Base-by-base conservation (phyloP, 2,113 vertebrate species). In the Mionectes macconnelli region DNA sequence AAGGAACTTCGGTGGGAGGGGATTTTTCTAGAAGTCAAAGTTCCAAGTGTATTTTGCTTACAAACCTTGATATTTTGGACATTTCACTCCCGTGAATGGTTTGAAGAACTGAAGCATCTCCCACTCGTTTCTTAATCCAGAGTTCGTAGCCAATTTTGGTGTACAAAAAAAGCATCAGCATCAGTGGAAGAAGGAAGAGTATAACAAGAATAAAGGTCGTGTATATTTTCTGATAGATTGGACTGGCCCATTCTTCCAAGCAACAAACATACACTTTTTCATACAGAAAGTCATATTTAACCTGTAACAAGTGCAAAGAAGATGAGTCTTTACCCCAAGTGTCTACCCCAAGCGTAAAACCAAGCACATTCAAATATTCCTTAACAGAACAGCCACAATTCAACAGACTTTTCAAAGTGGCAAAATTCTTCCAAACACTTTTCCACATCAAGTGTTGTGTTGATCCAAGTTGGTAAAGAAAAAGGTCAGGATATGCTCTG, bases 101-200 rank as follows among this genome's bases (percentile, higher is more conserved):
- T 72, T 83, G 96, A 75, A 98, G 97, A 94, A 97, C 96, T 1
- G 98, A 98, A 78, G 97, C 85, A 8, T 98, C 98, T 40, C 98
- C 98, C 16, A 98, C 97, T 93, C 97, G 93, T 90, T 97, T 98
- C 95, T 98, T 98, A 83, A 98, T 95, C 98, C 98, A 98, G n/a
- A 98, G 97, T 42, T 98, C 97, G 44, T 97, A 98, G 47, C 95
- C 95, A 24, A 98, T 97, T 84, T 97, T 98, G 63, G 96, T 95
- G 72, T 98, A 98, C n/a, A 98, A 84, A 27, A 93, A 60, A 15
- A 98, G 96, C 98, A 98, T 98, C 87, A 97, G 37, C 67, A 96
- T 63, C 45, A 98, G 77, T 13, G 98, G 98, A 77, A 98, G 94
- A 60, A 98, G 97, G 63, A 98, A 98, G 55, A 98, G 97, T 77